Evolutionary conservation across 2,797 vertebrate genomes (phyloP).

Genomic region (Hemitrygon akajei): DNA sequence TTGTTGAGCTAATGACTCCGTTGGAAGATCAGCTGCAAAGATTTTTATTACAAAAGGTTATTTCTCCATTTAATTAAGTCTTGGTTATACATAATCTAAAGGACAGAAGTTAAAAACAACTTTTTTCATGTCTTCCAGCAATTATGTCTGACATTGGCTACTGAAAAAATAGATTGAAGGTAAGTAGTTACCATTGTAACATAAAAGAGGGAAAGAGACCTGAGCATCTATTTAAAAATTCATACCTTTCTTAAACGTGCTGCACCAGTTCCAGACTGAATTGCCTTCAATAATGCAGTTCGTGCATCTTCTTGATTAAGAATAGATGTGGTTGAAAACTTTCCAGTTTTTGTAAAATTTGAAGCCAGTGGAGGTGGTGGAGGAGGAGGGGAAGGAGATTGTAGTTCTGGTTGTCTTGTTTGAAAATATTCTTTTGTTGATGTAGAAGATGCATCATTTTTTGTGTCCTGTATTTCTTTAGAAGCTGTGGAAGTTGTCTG

Average conservation of each 20-base stretch:
- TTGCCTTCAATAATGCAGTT: conserved; percentile 53
- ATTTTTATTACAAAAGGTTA: background rate
- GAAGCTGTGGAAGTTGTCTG: conserved; percentile 76
- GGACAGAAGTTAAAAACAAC: background rate
- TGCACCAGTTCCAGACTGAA: conserved; percentile 80
- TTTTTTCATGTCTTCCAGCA: background rate
- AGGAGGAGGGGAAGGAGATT: conserved; percentile 42
- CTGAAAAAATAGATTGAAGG: background rate
- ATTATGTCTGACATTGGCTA: background rate
- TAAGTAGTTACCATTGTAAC: background rate
- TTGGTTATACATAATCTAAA: background rate
- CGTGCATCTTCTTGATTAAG: background rate
- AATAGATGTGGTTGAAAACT: background rate
- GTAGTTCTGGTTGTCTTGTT: conserved; percentile 39
- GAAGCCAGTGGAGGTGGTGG: conserved; percentile 34
- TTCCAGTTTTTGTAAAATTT: conserved; percentile 16
- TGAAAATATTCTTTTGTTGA: conserved; percentile 35
- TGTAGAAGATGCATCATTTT: conserved; percentile 45
- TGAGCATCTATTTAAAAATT: background rate
- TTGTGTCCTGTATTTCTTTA: conserved; percentile 65
- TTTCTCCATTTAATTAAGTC: background rate
- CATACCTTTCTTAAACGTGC: conserved; percentile 80
- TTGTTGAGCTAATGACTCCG: background rate
- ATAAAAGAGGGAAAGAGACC: background rate
- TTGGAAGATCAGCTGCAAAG: background rate